Evolutionary conservation across 2,113 vertebrate genomes (phyloP), one percentile per base, ranked within the genome.

Genomic region (Mandrillus leucophaeus): DNA sequence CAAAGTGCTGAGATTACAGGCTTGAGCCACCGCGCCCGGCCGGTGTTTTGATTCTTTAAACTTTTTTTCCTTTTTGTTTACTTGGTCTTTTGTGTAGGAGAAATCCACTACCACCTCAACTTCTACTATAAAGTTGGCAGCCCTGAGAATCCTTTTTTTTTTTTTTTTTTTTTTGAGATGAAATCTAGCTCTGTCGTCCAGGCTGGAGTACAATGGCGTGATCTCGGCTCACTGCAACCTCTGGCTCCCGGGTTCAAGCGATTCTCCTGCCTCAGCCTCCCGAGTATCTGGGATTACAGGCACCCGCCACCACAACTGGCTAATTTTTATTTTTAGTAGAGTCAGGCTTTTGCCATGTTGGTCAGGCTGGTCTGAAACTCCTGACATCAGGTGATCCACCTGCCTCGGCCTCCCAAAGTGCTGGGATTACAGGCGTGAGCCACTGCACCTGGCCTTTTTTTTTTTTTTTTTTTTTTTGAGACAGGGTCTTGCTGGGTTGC

Each of bases 171-270:
- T 55, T 38, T 38, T 38, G n/a, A 72, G 17, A 72, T 64, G 61
- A 16, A 38, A 4, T 38, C n/a, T 38, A 20, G 20, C 35, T 72
- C 68, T 72, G n/a, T n/a, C n/a, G n/a, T n/a, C n/a, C n/a, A n/a
- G n/a, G n/a, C n/a, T n/a, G n/a, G n/a, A n/a, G n/a, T 72, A 18
- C n/a, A 10, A 10, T 72, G 68, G n/a, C 18, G 1, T 1, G 0
- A 72, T 72, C 68, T 38, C 8, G 2, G 18, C 18, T 38, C 18
- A 38, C 18, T 38, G 68, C 68, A 23, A 72, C 17, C n/a, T 72
- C 68, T 20, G n/a, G 9, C 18, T 72, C 35, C n/a, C 1, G 1
- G 18, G n/a, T 38, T 72, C n/a, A 22, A 22, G n/a, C n/a, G 8
- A 72, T 72, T 38, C 68, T 72, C 68, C 18, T 72, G 68, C 68